Base-by-base conservation (phyloP, 2,888 invertebrate species). In the Saturnia japonica region DNA sequence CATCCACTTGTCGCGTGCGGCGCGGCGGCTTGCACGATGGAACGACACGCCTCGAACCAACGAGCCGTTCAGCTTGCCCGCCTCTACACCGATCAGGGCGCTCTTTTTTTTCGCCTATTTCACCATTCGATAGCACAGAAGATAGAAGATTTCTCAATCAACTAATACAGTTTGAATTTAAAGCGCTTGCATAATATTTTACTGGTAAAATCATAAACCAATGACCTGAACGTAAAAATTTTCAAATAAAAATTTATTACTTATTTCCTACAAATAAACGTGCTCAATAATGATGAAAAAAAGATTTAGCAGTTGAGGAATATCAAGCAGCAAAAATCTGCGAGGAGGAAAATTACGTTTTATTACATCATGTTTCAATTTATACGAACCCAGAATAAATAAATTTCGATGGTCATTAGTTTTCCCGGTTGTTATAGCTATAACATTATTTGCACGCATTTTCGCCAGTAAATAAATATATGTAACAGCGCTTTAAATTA, bases 21-120 rank as follows among this genome's bases (percentile, higher is more conserved):
- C 85, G 82, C 91, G 95, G 76, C 94, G 94, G 83, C 94, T 94
- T 87, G 94, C 94, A 80, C 96, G 94, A 78, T 95, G 95, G 85
- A 95, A 95, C 75, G 96, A 96, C 79, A 96, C 91, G 85, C 96
- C 96, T 71, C 96, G 95, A 77, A 94, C 90, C 83, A 96, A 85
- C 67, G 95, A 94, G 77, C 95, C 95, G 85, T 95, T 95, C 90
- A 95, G 94, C 90, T 95, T 95, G 81, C 95, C 95, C 81, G 95
- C 95, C 89, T 96, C 96, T 88, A 96, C 84, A 84, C 95, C 95
- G 76, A 95, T 95, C 90, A 96, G 94, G 78, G 95, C 94, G 85
- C 95, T 95, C 93, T 95, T 95, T 90, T 94, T 95, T 91, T 94
- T 94, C 84, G 93, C 90, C 95, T 95, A 88, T 75, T 78, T 84